Conservation (phyloP, 1,140 invertebrate genomes). For the Tetramorium alpestre region DNA sequence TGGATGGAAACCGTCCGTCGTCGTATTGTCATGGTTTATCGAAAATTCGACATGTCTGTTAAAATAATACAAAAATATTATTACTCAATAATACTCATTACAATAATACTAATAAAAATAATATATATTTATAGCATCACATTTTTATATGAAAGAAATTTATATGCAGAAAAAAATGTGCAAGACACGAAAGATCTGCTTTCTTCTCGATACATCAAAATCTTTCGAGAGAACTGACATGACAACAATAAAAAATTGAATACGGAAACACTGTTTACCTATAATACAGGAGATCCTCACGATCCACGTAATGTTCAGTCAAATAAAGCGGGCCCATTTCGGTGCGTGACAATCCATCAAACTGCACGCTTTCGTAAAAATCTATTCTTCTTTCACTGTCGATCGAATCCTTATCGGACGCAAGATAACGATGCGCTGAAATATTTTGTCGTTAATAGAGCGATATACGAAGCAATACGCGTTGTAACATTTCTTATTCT, state of each 20-base stretch:
- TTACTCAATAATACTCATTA: background rate
- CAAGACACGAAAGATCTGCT: no score
- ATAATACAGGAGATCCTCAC: conserved; percentile 88
- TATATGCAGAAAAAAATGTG: background rate
- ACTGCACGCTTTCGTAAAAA: conserved; percentile 89
- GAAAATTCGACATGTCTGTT: conserved; percentile 69
- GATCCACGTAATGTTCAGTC: conserved; percentile 88
- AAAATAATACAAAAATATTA: conserved; percentile 34
- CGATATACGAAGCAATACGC: background rate
- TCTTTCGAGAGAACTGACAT: background rate
- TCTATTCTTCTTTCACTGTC: conserved; percentile 88
- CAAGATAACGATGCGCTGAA: conserved; percentile 88
- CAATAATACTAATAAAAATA: background rate
- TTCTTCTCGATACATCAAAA: background rate
- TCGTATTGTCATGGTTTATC: background rate
- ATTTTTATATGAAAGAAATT: background rate
- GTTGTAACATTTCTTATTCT: background rate
- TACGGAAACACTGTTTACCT: conserved; percentile 74
- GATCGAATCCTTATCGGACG: conserved; percentile 83
- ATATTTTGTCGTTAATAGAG: conserved; percentile 7
- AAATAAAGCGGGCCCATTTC: conserved; percentile 87
- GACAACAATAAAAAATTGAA: background rate
- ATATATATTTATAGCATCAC: background rate
- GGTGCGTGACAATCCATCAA: conserved; percentile 89
- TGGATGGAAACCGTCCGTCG: conserved; percentile 60